Evolutionary conservation across 2,113 vertebrate genomes (phyloP).

Genomic region (Microtus richardsoni): DNA sequence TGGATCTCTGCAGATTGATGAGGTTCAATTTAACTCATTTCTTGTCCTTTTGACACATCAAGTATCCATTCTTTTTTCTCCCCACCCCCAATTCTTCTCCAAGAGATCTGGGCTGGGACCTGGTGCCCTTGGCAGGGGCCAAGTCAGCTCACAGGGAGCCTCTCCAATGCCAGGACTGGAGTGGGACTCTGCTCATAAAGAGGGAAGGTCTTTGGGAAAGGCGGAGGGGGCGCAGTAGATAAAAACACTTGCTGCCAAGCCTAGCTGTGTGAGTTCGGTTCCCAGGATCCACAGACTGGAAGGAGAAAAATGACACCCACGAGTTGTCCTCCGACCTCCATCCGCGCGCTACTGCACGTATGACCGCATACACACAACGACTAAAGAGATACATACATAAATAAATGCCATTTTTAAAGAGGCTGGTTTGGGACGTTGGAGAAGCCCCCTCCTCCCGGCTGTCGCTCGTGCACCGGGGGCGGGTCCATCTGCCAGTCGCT

Average conservation of each 20-base stretch:
- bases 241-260: not conserved
- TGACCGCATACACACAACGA: not conserved
- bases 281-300: not conserved
- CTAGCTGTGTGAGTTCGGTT: not conserved
- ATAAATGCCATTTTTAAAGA: not conserved
- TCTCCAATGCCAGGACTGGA: not conserved
- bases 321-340: not conserved
- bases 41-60: not conserved
- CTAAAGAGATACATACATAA: not conserved
- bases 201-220: not conserved
- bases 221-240: not conserved
- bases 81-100: not conserved
- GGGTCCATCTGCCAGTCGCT: constrained; percentile 77
- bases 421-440: not conserved
- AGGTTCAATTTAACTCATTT: not conserved
- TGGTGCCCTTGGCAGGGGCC: not conserved
- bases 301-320: not conserved
- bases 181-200: not conserved
- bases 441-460: not conserved
- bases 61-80: not conserved
- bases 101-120: not conserved
- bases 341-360: too few relatives aligned
- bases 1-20: not conserved
- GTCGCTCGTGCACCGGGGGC: constrained; percentile 24
- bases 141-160: accelerated